phyloP scores from a whole-genome alignment of 2,113 vertebrate species.

The Toxostoma redivivum region DNA sequence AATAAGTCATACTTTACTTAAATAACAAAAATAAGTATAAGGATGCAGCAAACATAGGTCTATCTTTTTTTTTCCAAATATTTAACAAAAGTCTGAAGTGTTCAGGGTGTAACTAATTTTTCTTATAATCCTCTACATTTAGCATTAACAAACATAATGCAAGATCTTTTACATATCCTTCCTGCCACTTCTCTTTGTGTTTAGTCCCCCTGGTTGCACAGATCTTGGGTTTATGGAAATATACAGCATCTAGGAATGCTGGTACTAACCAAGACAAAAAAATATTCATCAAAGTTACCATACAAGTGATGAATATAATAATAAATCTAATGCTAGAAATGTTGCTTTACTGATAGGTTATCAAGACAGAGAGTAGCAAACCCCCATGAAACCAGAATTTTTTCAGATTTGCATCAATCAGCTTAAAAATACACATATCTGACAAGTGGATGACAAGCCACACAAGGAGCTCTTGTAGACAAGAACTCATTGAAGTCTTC shows the following conservation, averaged over 20 bases:
- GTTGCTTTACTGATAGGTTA: background rate
- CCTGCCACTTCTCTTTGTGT: background rate
- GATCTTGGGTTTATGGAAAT: background rate
- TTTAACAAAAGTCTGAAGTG: background rate
- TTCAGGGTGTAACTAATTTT: background rate
- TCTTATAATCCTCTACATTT: background rate
- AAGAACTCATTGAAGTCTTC: background rate
- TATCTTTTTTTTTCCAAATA: background rate
- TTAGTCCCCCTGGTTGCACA: background rate
- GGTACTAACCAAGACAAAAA: background rate
- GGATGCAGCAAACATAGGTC: background rate
- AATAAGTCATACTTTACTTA: background rate
- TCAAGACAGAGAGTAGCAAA: background rate
- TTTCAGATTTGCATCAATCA: background rate
- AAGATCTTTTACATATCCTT: background rate
- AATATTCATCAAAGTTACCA: fast-evolving
- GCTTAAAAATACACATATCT: background rate
- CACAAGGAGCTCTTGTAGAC: background rate
- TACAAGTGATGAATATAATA: background rate
- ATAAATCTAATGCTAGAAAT: background rate
- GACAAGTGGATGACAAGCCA: background rate
- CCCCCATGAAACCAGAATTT: background rate
- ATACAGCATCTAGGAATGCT: fast-evolving
- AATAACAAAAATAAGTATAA: background rate
- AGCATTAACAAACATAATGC: background rate